Percentiles rank a stretch among this genome's conserved stretches.
These are phyloP conservation scores for Eunapius fragilis DNA, from an alignment of 37 sponge, comb jelly and placozoan species.

Conservation along the genomic window DNA sequence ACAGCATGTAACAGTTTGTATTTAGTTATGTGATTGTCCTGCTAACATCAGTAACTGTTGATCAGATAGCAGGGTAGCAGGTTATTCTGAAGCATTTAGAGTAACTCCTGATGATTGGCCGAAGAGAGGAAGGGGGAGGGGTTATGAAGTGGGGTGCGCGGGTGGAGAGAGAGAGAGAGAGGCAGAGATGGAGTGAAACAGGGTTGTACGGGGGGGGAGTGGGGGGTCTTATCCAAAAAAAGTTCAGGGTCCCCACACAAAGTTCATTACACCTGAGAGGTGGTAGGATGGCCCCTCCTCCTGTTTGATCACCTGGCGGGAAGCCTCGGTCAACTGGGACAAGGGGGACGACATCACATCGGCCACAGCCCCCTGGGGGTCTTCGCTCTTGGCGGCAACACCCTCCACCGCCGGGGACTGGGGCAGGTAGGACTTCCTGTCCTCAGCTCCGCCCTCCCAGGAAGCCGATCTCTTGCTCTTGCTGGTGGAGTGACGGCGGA, in stretches of 20 bases:
- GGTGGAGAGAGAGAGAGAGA: not conserved
- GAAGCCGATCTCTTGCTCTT: not conserved
- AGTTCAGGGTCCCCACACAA: not conserved
- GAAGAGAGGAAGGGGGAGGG: not conserved
- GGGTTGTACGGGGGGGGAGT: not conserved
- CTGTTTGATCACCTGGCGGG: not conserved
- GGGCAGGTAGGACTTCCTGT: not conserved
- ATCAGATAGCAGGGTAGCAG: not conserved
- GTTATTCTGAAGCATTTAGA: not conserved
- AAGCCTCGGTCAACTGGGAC: too few species aligned
- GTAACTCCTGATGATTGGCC: not conserved
- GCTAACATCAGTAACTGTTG: not conserved
- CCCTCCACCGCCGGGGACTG: not conserved
- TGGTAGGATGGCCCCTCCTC: not conserved
- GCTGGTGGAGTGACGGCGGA: not conserved
- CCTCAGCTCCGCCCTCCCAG: not conserved
- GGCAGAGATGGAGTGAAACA: not conserved
- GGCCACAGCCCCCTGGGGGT: not conserved
- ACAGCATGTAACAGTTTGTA: not conserved
- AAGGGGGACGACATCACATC: not conserved
- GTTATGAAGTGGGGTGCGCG: not conserved
- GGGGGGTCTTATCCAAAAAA: not conserved
- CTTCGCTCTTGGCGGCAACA: too few species aligned
- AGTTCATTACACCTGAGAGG: not conserved
- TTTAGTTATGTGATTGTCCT: not conserved